Conservation (phyloP, 2,113 vertebrate species). For the Megatriorchis doriae region DNA sequence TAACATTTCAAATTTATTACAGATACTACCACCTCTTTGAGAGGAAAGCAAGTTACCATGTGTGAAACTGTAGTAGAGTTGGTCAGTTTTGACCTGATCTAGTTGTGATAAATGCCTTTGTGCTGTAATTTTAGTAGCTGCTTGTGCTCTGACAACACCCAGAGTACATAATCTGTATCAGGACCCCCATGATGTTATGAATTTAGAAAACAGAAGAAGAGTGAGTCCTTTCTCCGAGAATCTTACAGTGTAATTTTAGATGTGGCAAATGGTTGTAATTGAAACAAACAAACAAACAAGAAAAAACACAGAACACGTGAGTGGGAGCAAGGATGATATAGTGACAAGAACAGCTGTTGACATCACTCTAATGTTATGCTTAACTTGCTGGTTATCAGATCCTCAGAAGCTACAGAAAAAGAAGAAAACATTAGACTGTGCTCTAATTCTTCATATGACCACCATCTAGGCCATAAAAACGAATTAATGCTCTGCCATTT, state of each 20-base stretch:
- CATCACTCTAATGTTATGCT: background rate
- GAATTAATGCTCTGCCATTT: background rate
- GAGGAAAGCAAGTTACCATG: background rate
- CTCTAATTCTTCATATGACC: background rate
- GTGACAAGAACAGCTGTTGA: background rate
- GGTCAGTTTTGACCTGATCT: background rate
- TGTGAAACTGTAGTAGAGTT: background rate
- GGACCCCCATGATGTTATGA: background rate
- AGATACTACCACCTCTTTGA: background rate
- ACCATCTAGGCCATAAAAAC: background rate
- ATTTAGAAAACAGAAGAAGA: background rate
- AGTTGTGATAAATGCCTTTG: background rate
- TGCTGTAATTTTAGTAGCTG: background rate
- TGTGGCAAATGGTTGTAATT: background rate
- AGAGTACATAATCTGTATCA: background rate
- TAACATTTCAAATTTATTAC: background rate
- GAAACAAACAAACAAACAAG: background rate
- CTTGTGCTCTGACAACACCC: background rate
- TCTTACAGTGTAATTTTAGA: background rate
- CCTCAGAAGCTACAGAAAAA: background rate
- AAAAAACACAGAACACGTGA: background rate
- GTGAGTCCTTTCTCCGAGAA: background rate
- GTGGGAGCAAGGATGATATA: background rate
- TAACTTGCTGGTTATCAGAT: background rate
- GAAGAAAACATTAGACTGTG: background rate